A percentile compares a stretch with the other conserved stretches of the same genome.
These are phyloP conservation scores for Drosophila mulleri DNA, from an alignment of 2,888 invertebrate genomes.

Conservation along the genomic window DNA sequence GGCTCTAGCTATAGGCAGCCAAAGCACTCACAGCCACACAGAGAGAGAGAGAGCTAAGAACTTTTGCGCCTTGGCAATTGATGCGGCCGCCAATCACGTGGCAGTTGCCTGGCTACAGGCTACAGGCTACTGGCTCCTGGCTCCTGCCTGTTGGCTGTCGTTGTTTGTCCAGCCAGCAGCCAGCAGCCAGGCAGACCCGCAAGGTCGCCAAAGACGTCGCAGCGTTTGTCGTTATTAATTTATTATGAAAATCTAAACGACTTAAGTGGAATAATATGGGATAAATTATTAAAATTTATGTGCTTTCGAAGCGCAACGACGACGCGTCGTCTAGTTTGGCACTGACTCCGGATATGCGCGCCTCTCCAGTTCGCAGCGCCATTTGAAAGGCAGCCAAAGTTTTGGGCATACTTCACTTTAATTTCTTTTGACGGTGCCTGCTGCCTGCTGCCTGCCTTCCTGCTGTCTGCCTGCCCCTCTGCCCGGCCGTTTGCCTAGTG, in stretches of 20 bases:
- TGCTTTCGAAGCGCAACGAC: slow-evolving; percentile 71
- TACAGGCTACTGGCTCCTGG: slow-evolving; percentile 9
- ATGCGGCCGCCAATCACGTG: slow-evolving; percentile 42
- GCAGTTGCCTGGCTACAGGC: slow-evolving; percentile 7
- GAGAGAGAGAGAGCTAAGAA: slow-evolving; percentile 33
- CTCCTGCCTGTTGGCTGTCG: slow-evolving; percentile 16
- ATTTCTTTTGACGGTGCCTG: slow-evolving; percentile 68
- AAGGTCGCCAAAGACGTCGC: slow-evolving; percentile 64
- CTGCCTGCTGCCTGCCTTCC: slow-evolving; percentile 19
- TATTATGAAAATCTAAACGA: slow-evolving; percentile 84
- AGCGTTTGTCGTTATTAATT: slow-evolving; percentile 81
- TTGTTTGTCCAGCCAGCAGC: slow-evolving; percentile 47
- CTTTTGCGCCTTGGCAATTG: slow-evolving; percentile 67
- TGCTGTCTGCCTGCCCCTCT: background rate
- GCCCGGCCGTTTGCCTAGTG: background rate
- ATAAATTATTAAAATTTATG: slow-evolving; percentile 85
- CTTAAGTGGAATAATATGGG: slow-evolving; percentile 84
- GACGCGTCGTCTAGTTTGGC: slow-evolving; percentile 36
- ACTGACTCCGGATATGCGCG: slow-evolving; percentile 13
- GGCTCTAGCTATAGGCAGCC: slow-evolving; percentile 48
- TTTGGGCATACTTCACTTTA: slow-evolving; percentile 72
- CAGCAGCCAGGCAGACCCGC: slow-evolving; percentile 13
- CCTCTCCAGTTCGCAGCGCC: slow-evolving; percentile 17
- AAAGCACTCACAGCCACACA: slow-evolving; percentile 25
- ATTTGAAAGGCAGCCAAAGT: slow-evolving; percentile 76